phyloP scores from a whole-genome alignment of 1,140 invertebrate species.

The Bombus pyrosoma region DNA sequence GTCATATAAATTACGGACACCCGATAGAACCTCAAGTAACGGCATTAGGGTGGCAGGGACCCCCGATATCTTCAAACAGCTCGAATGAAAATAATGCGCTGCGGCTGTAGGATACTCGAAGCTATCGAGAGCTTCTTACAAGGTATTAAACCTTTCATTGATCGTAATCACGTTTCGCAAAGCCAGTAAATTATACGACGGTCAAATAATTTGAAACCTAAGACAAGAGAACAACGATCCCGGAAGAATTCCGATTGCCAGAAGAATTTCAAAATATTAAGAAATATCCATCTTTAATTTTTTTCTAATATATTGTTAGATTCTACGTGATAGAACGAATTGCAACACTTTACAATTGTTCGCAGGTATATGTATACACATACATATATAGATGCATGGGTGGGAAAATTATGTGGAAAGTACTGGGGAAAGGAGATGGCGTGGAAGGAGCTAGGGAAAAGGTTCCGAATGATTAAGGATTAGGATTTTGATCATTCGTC shows the following conservation, averaged over 20 bases:
- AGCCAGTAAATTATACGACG: background rate
- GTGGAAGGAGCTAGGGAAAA: no score
- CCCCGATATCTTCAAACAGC: constrained; percentile 35
- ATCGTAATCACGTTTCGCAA: constrained; percentile 10
- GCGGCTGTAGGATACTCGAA: background rate
- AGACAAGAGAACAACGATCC: background rate
- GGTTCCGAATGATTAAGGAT: no score
- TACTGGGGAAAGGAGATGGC: no score
- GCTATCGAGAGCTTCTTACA: constrained; percentile 23
- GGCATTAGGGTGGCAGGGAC: background rate
- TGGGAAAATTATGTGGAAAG: no score
- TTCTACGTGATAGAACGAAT: no score
- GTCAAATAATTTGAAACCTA: background rate
- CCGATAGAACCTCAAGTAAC: constrained; percentile 41
- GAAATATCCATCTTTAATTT: background rate
- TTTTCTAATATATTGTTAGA: background rate
- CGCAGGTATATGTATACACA: no score
- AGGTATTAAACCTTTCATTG: constrained; percentile 1
- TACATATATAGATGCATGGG: no score
- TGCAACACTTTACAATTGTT: no score
- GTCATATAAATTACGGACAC: constrained; percentile 57
- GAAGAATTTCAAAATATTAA: background rate
- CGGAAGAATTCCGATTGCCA: no score
- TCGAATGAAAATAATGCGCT: constrained; percentile 26
- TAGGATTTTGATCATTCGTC: no score